Base-by-base conservation (phyloP, 2,113 vertebrate species). In the Triplophysa siluroides region DNA sequence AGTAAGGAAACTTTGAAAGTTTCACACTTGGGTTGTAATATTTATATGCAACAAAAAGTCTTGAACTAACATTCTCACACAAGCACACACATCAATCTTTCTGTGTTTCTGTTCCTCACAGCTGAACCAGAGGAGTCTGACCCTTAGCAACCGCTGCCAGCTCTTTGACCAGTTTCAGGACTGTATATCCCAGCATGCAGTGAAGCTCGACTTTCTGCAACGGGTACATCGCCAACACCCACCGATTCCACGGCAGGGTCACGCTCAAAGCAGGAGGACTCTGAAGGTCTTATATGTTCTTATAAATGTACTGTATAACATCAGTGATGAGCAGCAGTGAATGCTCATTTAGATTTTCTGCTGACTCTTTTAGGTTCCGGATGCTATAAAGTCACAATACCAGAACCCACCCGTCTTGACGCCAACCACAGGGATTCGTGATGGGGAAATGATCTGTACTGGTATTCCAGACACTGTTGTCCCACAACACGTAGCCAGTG, bases 91-190 rank as follows among this genome's bases (percentile, higher is more conserved):
- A 6, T 38, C 33, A 38, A 7, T 38, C 33, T 12, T 12, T 3
- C 89, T 84, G 85, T 82, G 82, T 14, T 86, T 58, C 9, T 21
- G 2, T 21, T 8, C 87, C 84, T 88, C 83, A 81, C 89, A 99
- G 98, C 94, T 99, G 87, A 98, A 96, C 90, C 96, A 98, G 94
- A 96, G 94, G 92, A 96, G 89, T 90, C 92, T 98, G 91, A 98
- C 96, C 24, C 89, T 98, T 83, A 98, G 96, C 88, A 96, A 96
- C 86, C 95, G 96, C 88, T 99, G 98, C 91, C 96, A 96, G 92
- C 96, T 99, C 66, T 99, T 99, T 78, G 97, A 98, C 92, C 95
- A 95, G 88, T 99, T 99, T 90, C 97, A 98, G 91, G 98, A 98
- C 89, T 93, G 95, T 86, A 94, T 99, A 86, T 98, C 97, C 8